Conservation (phyloP, 2,113 vertebrate genomes). For the Mastomys natalensis region DNA sequence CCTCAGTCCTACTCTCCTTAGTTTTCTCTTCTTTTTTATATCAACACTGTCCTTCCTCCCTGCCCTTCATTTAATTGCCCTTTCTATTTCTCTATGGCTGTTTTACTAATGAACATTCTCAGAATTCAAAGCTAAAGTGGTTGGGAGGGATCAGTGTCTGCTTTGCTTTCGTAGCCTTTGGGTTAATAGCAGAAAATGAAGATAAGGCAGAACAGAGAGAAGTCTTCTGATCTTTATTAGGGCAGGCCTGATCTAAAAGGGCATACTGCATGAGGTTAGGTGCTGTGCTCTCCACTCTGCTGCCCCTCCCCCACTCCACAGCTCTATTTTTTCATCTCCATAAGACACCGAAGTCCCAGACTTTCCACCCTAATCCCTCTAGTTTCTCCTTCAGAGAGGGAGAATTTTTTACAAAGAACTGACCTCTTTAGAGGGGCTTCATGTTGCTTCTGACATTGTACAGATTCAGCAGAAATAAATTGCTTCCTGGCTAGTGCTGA, state of each 20-base stretch:
- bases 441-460: neutral
- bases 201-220: neutral
- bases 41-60: neutral
- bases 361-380: neutral
- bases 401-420: neutral
- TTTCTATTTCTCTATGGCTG: neutral
- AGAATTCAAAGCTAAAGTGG: neutral
- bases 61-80: neutral
- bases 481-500: neutral
- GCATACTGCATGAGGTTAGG: too few species aligned
- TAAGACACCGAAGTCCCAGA: neutral
- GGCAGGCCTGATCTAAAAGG: neutral
- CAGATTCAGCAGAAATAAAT: fast-evolving
- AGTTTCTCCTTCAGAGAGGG: neutral
- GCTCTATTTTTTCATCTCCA: neutral
- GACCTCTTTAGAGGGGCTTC: neutral
- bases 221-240: fast-evolving
- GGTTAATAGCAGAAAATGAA: neutral
- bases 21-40: neutral
- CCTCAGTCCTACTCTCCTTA: neutral
- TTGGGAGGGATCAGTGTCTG: neutral
- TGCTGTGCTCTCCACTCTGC: too few species aligned
- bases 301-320: neutral
- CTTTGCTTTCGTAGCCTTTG: neutral
- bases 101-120: neutral